Percentiles rank a stretch among this genome's conserved stretches.
These are phyloP conservation scores for Protonibea diacanthus DNA, from an alignment of 2,797 vertebrate species.

Conservation along the genomic window DNA sequence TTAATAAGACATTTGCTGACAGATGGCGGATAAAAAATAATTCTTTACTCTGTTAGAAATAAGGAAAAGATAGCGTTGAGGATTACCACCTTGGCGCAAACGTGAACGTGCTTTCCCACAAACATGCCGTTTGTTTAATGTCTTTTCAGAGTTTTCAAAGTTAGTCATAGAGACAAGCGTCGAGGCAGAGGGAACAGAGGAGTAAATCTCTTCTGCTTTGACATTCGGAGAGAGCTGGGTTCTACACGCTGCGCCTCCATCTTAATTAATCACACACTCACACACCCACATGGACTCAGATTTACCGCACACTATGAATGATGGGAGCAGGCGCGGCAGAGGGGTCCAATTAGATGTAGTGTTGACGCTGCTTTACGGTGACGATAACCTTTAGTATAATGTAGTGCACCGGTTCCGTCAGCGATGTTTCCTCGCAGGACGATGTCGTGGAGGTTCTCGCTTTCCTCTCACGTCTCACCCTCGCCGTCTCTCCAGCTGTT, in stretches of 20 bases:
- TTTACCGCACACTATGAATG: conserved; percentile 76
- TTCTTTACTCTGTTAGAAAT: too few species aligned
- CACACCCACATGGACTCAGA: conserved; percentile 61
- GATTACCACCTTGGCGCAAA: background rate
- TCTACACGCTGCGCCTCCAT: conserved; percentile 66
- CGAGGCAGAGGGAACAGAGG: conserved; percentile 24
- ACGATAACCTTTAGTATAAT: conserved; percentile 86
- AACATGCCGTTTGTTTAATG: conserved; percentile 6
- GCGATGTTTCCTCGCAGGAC: conserved; percentile 76
- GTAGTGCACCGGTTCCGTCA: conserved; percentile 77
- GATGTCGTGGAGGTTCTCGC: conserved; percentile 72
- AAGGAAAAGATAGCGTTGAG: background rate
- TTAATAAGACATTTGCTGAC: background rate
- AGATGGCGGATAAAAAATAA: background rate
- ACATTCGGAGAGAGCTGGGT: conserved; percentile 66
- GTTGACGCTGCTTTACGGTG: conserved; percentile 83
- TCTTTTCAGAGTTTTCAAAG: conserved; percentile 43
- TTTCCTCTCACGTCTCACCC: conserved; percentile 77
- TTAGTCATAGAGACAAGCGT: conserved; percentile 32
- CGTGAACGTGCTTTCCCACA: background rate
- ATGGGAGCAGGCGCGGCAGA: conserved; percentile 76
- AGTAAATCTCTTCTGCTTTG: conserved; percentile 73
- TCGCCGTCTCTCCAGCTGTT: conserved; percentile 64
- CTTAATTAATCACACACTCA: conserved; percentile 81
- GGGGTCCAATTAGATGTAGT: conserved; percentile 84